phyloP scores from a whole-genome alignment of 2,797 vertebrate genomes.

The Pangasius macronema region DNA sequence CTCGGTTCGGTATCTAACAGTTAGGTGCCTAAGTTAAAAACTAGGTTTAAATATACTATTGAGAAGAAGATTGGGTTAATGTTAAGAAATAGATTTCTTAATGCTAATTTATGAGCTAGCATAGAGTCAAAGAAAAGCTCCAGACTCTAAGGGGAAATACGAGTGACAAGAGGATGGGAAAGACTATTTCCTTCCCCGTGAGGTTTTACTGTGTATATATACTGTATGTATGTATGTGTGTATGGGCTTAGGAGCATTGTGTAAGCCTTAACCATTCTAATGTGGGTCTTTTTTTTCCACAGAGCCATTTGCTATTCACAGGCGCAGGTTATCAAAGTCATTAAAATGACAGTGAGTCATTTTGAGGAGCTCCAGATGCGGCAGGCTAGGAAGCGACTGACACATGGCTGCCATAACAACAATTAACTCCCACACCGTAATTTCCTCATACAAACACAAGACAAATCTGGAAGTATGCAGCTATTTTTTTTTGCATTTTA shows the following conservation, averaged over 20 bases:
- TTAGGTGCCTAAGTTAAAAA: not conserved
- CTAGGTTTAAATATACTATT: not conserved
- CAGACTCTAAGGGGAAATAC: not conserved
- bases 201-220: too few species aligned
- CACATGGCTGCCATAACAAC: slow-evolving; percentile 50
- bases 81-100: not conserved
- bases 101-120: not conserved
- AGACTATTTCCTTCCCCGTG: not conserved
- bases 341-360: slow-evolving; percentile 55
- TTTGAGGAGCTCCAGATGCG: slow-evolving; percentile 51
- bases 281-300: not conserved
- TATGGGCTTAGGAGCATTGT: not conserved
- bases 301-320: slow-evolving; percentile 29
- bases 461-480: slow-evolving; percentile 8
- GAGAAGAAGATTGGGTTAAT: not conserved
- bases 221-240: too few species aligned
- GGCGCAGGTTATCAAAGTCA: slow-evolving; percentile 56
- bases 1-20: not conserved
- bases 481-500: not conserved
- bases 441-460: slow-evolving; percentile 21
- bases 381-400: slow-evolving; percentile 49
- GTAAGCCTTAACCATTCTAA: not conserved
- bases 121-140: not conserved
- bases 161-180: not conserved
- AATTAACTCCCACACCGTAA: slow-evolving; percentile 44